Conservation (phyloP, 2,113 vertebrate species). For the Rhineura floridana region DNA sequence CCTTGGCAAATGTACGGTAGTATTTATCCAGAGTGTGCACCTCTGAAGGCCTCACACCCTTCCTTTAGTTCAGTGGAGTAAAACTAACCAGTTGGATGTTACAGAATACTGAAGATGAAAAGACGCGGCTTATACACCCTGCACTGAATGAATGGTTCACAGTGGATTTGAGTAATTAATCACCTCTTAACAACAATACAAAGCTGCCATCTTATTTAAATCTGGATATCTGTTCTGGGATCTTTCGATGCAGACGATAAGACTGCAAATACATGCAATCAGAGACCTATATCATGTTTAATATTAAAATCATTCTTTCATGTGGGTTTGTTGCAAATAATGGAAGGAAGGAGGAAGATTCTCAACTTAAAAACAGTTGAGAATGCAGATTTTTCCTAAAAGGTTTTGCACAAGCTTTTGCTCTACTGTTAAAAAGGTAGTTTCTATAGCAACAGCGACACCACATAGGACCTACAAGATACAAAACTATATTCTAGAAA, state of each 20-base stretch:
- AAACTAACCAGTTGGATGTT: slow-evolving; percentile 60
- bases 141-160: slow-evolving; percentile 68
- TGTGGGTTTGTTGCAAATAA: slow-evolving; percentile 11
- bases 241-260: slow-evolving; percentile 32
- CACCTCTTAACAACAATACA: slow-evolving; percentile 55
- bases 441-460: slow-evolving; percentile 72
- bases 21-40: slow-evolving; percentile 75
- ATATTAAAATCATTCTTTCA: slow-evolving; percentile 45
- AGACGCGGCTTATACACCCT: slow-evolving; percentile 55
- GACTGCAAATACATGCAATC: slow-evolving; percentile 38
- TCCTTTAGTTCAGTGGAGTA: slow-evolving; percentile 55
- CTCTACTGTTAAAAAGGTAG: slow-evolving; percentile 57
- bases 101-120: slow-evolving; percentile 68
- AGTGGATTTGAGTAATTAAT: slow-evolving; percentile 68
- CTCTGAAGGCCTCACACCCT: slow-evolving; percentile 64
- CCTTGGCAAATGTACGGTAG: slow-evolving; percentile 77
- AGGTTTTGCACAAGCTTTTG: slow-evolving; percentile 56
- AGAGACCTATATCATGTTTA: slow-evolving; percentile 29
- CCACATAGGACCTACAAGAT: slow-evolving; percentile 63
- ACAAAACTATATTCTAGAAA: slow-evolving; percentile 55
- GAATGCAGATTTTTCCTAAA: slow-evolving; percentile 54
- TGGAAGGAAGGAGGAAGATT: background rate
- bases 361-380: slow-evolving; percentile 56
- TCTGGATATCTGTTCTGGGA: slow-evolving; percentile 45
- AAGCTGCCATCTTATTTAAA: slow-evolving; percentile 48